Percentiles rank a stretch among this genome's conserved stretches.
Evolutionary conservation across 2,113 vertebrate genomes (phyloP).

Genomic region (Entomyzon cyanotis): DNA sequence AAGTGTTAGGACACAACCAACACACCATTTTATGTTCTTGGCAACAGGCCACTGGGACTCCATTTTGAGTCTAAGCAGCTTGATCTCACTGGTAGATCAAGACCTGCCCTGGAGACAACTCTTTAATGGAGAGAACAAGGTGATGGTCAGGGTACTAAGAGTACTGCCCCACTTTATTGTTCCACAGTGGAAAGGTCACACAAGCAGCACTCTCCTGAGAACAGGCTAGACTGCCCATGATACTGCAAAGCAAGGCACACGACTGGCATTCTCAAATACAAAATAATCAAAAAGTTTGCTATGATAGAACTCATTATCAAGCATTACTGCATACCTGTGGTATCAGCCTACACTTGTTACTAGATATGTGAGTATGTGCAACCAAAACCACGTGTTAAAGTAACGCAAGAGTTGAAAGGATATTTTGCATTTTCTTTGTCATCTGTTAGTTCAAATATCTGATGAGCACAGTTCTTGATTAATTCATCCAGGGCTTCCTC

Average conservation of each 20-base stretch:
- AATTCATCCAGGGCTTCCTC: constrained; percentile 89
- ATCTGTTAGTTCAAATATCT: constrained; percentile 87
- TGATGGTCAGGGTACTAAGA: neutral
- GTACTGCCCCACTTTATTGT: neutral
- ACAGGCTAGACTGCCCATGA: neutral
- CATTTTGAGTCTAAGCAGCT: neutral
- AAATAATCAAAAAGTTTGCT: neutral
- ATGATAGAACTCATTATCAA: neutral
- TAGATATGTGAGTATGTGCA: neutral
- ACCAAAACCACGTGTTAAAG: neutral
- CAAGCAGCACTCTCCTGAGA: neutral
- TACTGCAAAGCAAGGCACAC: neutral
- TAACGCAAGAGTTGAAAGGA: constrained; percentile 75
- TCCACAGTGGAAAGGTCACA: neutral
- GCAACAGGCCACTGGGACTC: neutral
- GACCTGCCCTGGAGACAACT: neutral
- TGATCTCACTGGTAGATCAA: neutral
- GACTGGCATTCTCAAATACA: neutral
- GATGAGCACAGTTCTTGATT: constrained; percentile 87
- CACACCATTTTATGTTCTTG: neutral
- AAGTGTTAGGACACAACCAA: neutral
- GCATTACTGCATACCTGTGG: neutral
- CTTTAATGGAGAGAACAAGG: neutral
- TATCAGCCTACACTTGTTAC: neutral
- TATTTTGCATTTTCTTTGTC: constrained; percentile 85